phyloP scores from a whole-genome alignment of 2,113 vertebrate species.

The Grus americana region DNA sequence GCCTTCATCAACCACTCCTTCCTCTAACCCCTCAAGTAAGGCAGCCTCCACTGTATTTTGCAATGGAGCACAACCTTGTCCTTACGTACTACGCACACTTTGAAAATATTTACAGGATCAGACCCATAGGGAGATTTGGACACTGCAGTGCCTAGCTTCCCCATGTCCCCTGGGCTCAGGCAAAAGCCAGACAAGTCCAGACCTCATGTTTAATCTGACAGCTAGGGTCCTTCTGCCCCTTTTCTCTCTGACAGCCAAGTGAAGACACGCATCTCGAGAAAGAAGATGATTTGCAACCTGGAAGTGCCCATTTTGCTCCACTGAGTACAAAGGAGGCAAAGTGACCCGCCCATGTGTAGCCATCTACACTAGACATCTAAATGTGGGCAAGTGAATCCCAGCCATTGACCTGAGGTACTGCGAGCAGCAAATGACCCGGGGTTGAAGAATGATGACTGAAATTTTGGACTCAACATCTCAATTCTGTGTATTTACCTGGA shows the following conservation, averaged over 20 bases:
- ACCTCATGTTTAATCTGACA: not conserved
- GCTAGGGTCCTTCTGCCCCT: not conserved
- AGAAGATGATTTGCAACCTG: not conserved
- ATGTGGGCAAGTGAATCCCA: not conserved
- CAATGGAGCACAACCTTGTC: not conserved
- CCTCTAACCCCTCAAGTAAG: not conserved
- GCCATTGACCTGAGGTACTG: not conserved
- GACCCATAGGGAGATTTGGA: not conserved
- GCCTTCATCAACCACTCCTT: not conserved
- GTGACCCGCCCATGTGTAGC: not conserved
- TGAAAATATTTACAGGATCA: not conserved
- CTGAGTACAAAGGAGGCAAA: not conserved
- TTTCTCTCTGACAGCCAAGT: not conserved
- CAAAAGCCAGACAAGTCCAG: not conserved
- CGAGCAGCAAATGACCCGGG: not conserved
- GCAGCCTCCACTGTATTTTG: not conserved
- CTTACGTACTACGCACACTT: not conserved
- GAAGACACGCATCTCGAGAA: not conserved
- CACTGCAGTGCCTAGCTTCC: not conserved
- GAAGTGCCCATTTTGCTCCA: not conserved
- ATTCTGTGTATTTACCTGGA: not conserved
- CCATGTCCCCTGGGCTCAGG: not conserved
- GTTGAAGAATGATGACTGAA: not conserved
- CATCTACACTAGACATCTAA: not conserved
- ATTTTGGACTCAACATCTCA: not conserved